Base-by-base conservation (phyloP, 2,797 vertebrate species). In the Thamnophis elegans region DNA sequence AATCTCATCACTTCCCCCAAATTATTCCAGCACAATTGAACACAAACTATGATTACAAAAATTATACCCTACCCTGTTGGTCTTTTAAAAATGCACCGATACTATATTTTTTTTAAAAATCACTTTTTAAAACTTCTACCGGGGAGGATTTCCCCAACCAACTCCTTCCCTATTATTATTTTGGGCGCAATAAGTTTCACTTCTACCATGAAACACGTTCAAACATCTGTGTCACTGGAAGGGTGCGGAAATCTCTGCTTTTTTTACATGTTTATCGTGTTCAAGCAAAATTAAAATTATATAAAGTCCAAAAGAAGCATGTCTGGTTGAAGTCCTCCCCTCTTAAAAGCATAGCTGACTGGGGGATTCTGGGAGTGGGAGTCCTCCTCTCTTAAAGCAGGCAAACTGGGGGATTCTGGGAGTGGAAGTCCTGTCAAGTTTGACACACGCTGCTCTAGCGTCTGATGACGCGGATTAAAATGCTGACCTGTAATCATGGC, bases 81-180 rank as follows among this genome's bases (percentile, higher is more conserved):
- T 60, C 20, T 25, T 10, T 60, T 56, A 11, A 60, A 60, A 60
- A 60, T 26, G 9, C 25, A 26, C 28, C 1, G 4, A 14, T 55
- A 55, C 54, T 55, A 14, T 62, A 28, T n/a, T n/a, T 59, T 59
- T 62, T 60, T 60, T 3, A 62, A 25, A 59, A 26, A 26, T 11
- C 25, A 6, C 28, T 68, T 65, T 7, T 11, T 58, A 2, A 58
- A 60, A 68, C 2, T 1, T 65, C 13, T n/a, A n/a, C 1, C 4
- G 5, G 13, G 12, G 0, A 2, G 5, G 0, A n/a, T 14, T 32
- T 68, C 62, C 12, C 28, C 13, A 3, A 42, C 6, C 5, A n/a
- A n/a, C n/a, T 5, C 62, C 1, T 14, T n/a, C 62, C 22, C 3
- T 60, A 32, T 65, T 65, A 65, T 65, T 65, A 65, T 68, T 68